Percentiles rank a stretch among this genome's conserved stretches.
These are phyloP conservation scores for Diadumene lineata DNA, from an alignment of 92 coral and sea anemone species.

Conservation along the genomic window DNA sequence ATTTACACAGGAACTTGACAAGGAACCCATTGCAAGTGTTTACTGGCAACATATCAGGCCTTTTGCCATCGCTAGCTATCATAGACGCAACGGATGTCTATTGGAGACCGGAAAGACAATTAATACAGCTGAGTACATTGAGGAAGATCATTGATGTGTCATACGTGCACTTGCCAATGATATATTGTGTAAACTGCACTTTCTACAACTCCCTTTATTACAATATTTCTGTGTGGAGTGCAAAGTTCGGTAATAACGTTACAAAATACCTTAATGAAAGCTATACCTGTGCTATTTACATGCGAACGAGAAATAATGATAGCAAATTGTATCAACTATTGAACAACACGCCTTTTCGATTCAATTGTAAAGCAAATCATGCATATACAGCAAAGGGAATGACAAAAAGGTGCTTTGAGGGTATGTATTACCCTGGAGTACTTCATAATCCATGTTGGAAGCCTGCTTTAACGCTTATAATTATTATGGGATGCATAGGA, in stretches of 20 bases:
- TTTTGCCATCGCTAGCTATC: constrained; percentile 10
- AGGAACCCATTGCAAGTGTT: constrained; percentile 9
- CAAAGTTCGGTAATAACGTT: too few species aligned
- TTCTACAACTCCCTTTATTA: neutral
- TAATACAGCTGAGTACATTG: constrained; percentile 18
- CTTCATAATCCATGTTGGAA: constrained; percentile 4
- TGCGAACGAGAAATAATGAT: neutral
- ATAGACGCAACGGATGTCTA: constrained; percentile 17
- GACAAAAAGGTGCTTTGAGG: neutral
- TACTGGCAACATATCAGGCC: constrained; percentile 22
- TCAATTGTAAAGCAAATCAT: neutral
- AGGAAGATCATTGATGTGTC: neutral
- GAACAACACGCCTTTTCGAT: neutral
- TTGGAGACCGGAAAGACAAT: constrained; percentile 21
- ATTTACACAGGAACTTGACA: constrained; percentile 5
- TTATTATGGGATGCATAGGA: neutral
- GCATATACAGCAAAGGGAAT: too few species aligned
- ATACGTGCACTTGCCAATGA: neutral
- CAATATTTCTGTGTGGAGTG: neutral
- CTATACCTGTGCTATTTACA: neutral
- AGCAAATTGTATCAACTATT: neutral
- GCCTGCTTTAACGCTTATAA: neutral
- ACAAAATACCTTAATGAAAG: neutral
- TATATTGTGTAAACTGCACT: neutral
- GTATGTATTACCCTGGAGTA: neutral